These are phyloP conservation scores for Oscheius myriophilus DNA, from an alignment of 2,888 invertebrate genomes.

Conservation along the genomic window DNA sequence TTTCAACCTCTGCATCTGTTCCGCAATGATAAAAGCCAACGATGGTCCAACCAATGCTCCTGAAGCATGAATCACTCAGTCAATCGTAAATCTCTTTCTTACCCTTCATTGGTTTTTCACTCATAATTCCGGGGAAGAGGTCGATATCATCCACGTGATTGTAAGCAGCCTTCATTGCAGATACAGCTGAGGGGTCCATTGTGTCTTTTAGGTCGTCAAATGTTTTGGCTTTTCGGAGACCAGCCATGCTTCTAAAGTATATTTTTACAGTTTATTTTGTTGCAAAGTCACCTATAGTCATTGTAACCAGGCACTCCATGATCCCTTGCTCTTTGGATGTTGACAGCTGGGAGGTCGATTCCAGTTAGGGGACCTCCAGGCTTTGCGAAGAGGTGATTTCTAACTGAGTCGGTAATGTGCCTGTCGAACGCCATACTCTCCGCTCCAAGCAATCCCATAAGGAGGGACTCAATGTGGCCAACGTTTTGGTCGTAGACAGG, in stretches of 20 bases:
- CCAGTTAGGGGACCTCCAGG: constrained; percentile 68
- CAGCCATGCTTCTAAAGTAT: constrained; percentile 60
- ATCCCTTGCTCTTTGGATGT: constrained; percentile 86
- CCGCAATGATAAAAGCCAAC: constrained; percentile 90
- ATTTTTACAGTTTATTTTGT: neutral
- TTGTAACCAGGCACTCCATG: constrained; percentile 86
- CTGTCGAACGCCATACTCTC: constrained; percentile 68
- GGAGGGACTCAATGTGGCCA: constrained; percentile 70
- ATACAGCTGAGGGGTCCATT: constrained; percentile 77
- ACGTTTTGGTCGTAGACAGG: constrained; percentile 61
- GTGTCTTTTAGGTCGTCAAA: constrained; percentile 85
- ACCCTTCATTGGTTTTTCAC: constrained; percentile 78
- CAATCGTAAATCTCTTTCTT: neutral
- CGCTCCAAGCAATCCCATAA: constrained; percentile 70
- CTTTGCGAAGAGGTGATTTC: constrained; percentile 85
- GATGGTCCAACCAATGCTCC: constrained; percentile 89
- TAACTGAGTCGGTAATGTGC: constrained; percentile 64
- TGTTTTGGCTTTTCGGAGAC: constrained; percentile 82
- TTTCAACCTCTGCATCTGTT: constrained; percentile 76
- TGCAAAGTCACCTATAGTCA: constrained; percentile 72
- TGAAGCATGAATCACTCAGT: constrained; percentile 69
- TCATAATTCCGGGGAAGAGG: constrained; percentile 93
- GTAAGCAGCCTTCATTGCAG: constrained; percentile 60
- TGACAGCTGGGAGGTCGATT: constrained; percentile 87
- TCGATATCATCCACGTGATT: constrained; percentile 90